Evolutionary conservation across 2,888 invertebrate genomes (phyloP), one percentile per base, ranked within the genome.

Genomic region (Polydrusus cervinus): DNA sequence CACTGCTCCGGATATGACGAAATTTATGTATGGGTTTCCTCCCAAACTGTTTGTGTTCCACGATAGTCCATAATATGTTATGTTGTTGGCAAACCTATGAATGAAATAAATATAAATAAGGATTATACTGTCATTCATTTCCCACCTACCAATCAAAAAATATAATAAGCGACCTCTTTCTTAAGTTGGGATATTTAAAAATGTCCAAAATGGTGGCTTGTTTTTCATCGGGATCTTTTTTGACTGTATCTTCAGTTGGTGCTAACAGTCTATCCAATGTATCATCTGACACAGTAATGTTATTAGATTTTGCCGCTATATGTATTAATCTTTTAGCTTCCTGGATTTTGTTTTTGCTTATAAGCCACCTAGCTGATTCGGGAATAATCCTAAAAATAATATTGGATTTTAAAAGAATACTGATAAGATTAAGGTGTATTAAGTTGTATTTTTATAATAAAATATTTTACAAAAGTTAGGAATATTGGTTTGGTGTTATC

Each of bases 51-150:
- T 92, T 3, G 93, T 92, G 83, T 92, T 93, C 92, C 94, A 92
- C 0, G 94, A 94, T 6, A 95, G 86, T 0, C 94, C 94, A 82
- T 94, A 95, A 86, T 94, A 95, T 6, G 93, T 92, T 73, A 92
- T 92, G 81, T 93, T 93, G 83, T 92, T 93, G 16, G 93, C 93
- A 85, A 94, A 91, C 94, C 94, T 94, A 83, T 89, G 91, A 80
- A 38, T 20, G 7, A 6, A 16, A 53, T 53, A n/a, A n/a, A n/a
- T n/a, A n/a, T n/a, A n/a, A n/a, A n/a, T n/a, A n/a, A n/a, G n/a
- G n/a, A n/a, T n/a, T n/a, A n/a, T n/a, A n/a, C n/a, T n/a, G 6
- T n/a, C 25, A 5, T 25, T 25, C 1, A 25, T 25, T 25, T 3
- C 25, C 5, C n/a, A 47, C 47, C 13, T 88, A 91, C 94, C 94